Evolutionary conservation across 1,140 invertebrate species (phyloP), one percentile per base, ranked within the genome.

Genomic region (Diorhabda elongata): DNA sequence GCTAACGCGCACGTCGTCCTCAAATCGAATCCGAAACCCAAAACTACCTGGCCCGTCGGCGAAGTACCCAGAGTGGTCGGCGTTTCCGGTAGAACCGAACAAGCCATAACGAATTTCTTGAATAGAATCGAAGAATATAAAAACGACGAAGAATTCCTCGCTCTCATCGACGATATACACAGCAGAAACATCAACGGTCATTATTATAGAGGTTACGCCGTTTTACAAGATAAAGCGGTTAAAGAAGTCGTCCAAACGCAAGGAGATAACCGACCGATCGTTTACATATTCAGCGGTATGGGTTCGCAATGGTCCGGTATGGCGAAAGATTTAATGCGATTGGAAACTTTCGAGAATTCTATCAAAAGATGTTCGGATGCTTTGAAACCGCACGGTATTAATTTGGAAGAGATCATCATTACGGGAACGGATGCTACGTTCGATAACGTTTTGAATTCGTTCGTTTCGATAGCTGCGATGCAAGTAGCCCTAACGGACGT

Each of bases 211-310:
- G 96, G 94, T 3, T 97, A 89, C 79, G 84, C 88, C 9, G 82
- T 97, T 61, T 78, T 95, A 0, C 87, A 87, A 64, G 84, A 74
- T 57, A 41, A 67, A 9, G 8, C 67, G 3, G 62, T 74, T 9
- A 62, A 68, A 42, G 77, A 78, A 69, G 67, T 79, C 0, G 44
- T 58, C 57, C 68, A 83, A 42, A 74, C 72, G n/a, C 65, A 73
- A 7, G 80, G 79, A 52, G 87, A 90, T 45, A 87, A 86, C 71
- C 86, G 92, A 43, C 95, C 95, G 2, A 82, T 98, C 42, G 98
- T 95, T 93, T 98, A 89, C 81, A 85, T 98, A 52, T 99, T 97
- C 82, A 92, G 95, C 61, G 97, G 97, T 47, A 98, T 98, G 96
- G 97, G 97, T 7, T 90, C 91, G 52, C 97, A 99, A 83, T 99